Conservation (phyloP, 2,113 vertebrate genomes). For the Lates calcarifer region DNA sequence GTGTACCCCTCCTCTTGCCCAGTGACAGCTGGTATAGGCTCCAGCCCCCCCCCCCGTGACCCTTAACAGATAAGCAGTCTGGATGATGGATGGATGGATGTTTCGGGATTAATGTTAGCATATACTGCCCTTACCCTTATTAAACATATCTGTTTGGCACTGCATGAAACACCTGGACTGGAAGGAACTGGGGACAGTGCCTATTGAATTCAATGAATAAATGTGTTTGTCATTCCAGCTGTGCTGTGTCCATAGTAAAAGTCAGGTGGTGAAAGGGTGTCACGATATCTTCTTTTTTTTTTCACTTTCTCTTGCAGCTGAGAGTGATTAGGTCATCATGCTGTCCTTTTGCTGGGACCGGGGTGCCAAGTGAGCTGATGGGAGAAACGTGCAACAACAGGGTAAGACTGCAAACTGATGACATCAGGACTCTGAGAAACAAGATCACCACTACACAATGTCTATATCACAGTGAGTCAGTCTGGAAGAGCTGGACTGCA, state of each 20-base stretch:
- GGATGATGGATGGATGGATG: too few species aligned
- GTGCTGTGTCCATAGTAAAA: constrained; percentile 48
- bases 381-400: not conserved
- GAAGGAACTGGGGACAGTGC: constrained; percentile 9
- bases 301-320: constrained; percentile 56
- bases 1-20: too few species aligned
- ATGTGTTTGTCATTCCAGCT: constrained; percentile 62
- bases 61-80: too few species aligned
- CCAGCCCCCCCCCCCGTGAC: too few species aligned
- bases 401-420: constrained; percentile 35
- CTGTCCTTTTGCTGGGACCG: constrained; percentile 50
- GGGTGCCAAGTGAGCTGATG: constrained; percentile 26
- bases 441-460: constrained; percentile 25
- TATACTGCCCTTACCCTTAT: constrained; percentile 6
- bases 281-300: constrained; percentile 39
- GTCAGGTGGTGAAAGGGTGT: constrained; percentile 50
- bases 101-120: constrained; percentile 42
- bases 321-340: constrained; percentile 66
- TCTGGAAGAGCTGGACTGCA: constrained; percentile 2
- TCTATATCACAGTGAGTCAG: constrained; percentile 35
- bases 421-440: constrained; percentile 42
- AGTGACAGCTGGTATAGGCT: too few species aligned
- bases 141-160: constrained; percentile 46
- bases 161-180: constrained; percentile 49
- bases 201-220: constrained; percentile 43